A percentile compares a stretch with the other conserved stretches of the same genome.
These are phyloP conservation scores for Lepidurus couesii DNA, from an alignment of 1,140 invertebrate species.

Conservation along the genomic window DNA sequence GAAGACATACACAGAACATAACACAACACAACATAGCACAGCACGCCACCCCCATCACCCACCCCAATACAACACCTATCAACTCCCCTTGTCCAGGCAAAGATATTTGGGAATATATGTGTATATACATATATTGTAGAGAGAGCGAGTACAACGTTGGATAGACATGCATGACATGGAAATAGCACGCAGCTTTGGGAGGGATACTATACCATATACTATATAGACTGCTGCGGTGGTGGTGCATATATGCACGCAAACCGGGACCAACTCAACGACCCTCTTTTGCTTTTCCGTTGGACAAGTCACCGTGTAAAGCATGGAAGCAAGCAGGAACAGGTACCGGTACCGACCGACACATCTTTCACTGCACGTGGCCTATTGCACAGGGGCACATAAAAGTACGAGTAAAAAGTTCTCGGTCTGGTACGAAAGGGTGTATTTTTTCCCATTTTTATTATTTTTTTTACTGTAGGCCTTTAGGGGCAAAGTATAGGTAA, in stretches of 20 bases:
- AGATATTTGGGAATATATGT: no score
- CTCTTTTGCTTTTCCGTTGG: neutral
- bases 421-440: no score
- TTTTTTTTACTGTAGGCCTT: no score
- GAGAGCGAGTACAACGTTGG: neutral
- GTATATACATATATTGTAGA: neutral
- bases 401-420: no score
- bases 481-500: no score
- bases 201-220: neutral
- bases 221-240: neutral
- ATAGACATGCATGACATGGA: neutral
- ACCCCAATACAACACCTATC: no score
- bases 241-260: neutral
- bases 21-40: no score
- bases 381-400: neutral
- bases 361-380: neutral
- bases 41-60: no score
- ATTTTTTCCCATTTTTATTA: no score
- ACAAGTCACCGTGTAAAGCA: no score
- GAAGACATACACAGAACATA: no score
- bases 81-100: no score
- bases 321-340: neutral
- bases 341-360: constrained; percentile 17
- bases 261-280: neutral
- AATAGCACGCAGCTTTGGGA: constrained; percentile 6